Evolutionary conservation across 1,140 invertebrate genomes (phyloP), one percentile per base, ranked within the genome.

Genomic region (Gonioctena quinquepunctata): DNA sequence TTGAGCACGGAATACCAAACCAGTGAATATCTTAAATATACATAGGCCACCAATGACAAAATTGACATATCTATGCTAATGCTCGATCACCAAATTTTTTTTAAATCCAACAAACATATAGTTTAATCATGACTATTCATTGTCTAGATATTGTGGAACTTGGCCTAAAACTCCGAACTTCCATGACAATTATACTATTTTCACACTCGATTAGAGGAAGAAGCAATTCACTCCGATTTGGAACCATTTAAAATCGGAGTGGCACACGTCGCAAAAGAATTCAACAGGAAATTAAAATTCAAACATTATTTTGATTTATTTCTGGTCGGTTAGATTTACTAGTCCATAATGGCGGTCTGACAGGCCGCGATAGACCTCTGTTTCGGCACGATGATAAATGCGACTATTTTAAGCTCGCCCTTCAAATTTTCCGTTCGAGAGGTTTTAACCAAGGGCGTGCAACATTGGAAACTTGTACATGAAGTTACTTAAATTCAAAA

Each of bases 271-370:
- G 18, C 8, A 8, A 2, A 42, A 63, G 13, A 63, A 63, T 63
- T 42, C 22, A 63, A 63, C 27, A 25, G 61, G 61, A 63, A 63
- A 63, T 63, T 63, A 63, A 42, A 48, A 63, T 63, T 63, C 61
- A 19, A 63, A 48, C 33, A 42, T n/a, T 19, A 63, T 21, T 42
- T 63, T 63, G 42, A 57, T 57, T 57, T 57, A 57, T 57, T 57
- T 57, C 54, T 57, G 54, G 7, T 25, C 54, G 22, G 21, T 57
- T 57, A 57, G 54, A 57, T 57, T 57, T 42, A 42, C 33, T 42
- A n/a, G 33, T 42, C 16, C 33, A 42, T 2, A 42, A 42, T 42
- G 33, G 33, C 33, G 33, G 33, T 13, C 16, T 13, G 33, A 42
- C 33, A 42, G 16, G 33, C 33, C 33, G 13, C 33, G 13, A 42